phyloP scores from a whole-genome alignment of 2,888 invertebrate genomes.

The Acutogordius australiensis region DNA sequence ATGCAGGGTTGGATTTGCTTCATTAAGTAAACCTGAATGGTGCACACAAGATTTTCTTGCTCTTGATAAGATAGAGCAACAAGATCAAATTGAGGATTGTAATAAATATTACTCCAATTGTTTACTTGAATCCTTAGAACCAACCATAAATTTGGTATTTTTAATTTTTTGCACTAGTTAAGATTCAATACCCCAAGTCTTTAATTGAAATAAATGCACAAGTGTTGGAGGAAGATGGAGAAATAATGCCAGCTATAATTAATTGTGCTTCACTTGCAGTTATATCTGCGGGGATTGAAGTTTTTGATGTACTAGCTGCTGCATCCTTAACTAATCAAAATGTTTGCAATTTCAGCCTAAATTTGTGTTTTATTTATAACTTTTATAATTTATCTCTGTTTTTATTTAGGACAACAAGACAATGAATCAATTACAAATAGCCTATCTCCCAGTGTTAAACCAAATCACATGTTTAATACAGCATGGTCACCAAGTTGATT shows the following conservation, averaged over 20 bases:
- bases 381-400: neutral
- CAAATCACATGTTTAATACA: neutral
- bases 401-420: neutral
- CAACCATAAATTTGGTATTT: neutral
- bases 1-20: neutral
- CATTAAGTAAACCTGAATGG: neutral
- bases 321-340: neutral
- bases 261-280: slow-evolving; percentile 4
- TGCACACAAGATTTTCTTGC: neutral
- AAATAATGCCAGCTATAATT: neutral
- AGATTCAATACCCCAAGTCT: slow-evolving; percentile 6
- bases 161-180: neutral
- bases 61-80: neutral
- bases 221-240: neutral
- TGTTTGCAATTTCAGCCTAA: no score
- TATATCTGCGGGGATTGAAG: neutral
- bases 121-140: neutral
- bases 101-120: neutral
- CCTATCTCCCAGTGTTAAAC: neutral
- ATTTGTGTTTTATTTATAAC: no score
- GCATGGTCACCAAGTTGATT: no score
- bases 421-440: neutral
- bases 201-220: neutral
- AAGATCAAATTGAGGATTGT: neutral
- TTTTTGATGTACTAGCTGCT: slow-evolving; percentile 4